Base-by-base conservation (phyloP, 1,140 invertebrate genomes). In the Dryas iulia region DNA sequence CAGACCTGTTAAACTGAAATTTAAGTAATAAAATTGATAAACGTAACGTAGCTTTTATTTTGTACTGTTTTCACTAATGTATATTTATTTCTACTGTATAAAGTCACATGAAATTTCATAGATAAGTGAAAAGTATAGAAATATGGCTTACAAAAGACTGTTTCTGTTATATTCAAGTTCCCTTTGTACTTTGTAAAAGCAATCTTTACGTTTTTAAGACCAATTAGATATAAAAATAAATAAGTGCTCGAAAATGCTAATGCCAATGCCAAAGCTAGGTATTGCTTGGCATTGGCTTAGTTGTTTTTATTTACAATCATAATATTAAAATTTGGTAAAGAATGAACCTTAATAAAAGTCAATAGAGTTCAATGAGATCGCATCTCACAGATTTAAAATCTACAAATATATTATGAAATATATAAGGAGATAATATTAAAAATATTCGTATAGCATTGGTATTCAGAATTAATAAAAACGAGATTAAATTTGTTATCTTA, bases 111-210 rank as follows among this genome's bases (percentile, higher is more conserved):
- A 47, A 59, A 31, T 31, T 21, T 35, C 23, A 12, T 24, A 33
- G 28, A 59, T 14, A 24, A 35, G 18, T 6, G 58, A 39, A 3
- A 39, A 59, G 21, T 10, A 31, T 24, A 39, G 58, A 39, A 60
- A 60, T 60, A 39, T 33, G 31, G 33, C 31, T 47, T 25, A 47
- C 59, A 60, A 60, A 60, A 47, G 33, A 25, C 3, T 47, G 24
- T 18, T 47, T 60, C 23, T 26, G 33, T 18, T 5, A 47, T 14
- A 5, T n/a, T 24, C 11, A 26, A 6, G 0, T 47, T 14, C 3
- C 59, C 33, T 60, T 47, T 62, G 39, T 53, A 52, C 59, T 30
- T 28, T n/a, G n/a, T n/a, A 53, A 52, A 18, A 28, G 25, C 59
- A 21, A 30, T 28, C 10, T 53, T 53, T 30, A 26, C 26, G 1